These are phyloP conservation scores for Solea senegalensis DNA, from an alignment of 2,113 vertebrate genomes.

Conservation along the genomic window DNA sequence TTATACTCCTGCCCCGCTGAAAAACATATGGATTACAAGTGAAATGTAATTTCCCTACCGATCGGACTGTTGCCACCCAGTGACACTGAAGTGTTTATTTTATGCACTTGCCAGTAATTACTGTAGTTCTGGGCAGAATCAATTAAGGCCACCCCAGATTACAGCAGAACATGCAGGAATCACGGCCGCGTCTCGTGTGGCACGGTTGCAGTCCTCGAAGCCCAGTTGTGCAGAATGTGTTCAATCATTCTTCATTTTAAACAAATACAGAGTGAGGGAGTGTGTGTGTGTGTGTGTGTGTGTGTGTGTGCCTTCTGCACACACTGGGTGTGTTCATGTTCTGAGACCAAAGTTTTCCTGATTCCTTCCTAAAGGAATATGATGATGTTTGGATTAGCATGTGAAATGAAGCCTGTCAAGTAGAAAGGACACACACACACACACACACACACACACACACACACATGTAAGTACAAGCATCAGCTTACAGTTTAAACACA, in stretches of 20 bases:
- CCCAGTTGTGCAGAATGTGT: constrained; percentile 54
- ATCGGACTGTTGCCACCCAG: constrained; percentile 64
- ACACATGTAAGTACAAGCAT: constrained; percentile 54
- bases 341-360: constrained; percentile 27
- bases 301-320: constrained; percentile 42
- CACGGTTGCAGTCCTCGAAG: constrained; percentile 32
- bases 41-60: constrained; percentile 68
- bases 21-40: constrained; percentile 74
- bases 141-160: constrained; percentile 66
- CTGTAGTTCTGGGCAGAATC: constrained; percentile 66
- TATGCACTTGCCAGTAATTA: constrained; percentile 68
- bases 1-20: constrained; percentile 57
- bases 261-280: constrained; percentile 55
- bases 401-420: constrained; percentile 44
- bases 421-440: constrained; percentile 6
- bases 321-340: constrained; percentile 55
- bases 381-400: constrained; percentile 57
- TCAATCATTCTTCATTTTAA: constrained; percentile 58
- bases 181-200: constrained; percentile 28
- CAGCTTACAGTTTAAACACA: constrained; percentile 60
- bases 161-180: constrained; percentile 60
- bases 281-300: constrained; percentile 52
- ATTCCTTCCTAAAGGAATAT: constrained; percentile 49
- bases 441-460: not conserved
- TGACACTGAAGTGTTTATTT: constrained; percentile 76